Conservation (phyloP, 2,888 invertebrate species). For the Lucinisca nassula region DNA sequence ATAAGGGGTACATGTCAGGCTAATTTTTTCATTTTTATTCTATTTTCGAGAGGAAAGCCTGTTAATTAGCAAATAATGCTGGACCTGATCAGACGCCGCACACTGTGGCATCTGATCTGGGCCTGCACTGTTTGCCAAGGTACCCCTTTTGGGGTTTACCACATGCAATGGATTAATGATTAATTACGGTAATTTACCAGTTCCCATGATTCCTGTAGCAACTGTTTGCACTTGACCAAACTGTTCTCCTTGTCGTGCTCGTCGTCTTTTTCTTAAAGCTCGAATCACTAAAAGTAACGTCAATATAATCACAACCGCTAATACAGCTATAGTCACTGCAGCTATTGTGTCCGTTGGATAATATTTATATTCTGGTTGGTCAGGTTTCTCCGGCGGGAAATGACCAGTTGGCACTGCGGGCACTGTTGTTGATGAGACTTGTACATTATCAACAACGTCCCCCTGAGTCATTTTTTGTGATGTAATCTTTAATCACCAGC, state of each 20-base stretch:
- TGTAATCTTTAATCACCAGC: background rate
- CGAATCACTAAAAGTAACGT: conserved; percentile 71
- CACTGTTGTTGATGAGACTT: background rate
- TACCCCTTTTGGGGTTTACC: too few species aligned
- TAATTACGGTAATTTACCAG: too few species aligned
- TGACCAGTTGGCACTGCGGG: background rate
- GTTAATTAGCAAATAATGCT: too few species aligned
- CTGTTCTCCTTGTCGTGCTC: conserved; percentile 69
- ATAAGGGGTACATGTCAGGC: too few species aligned
- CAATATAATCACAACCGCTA: conserved; percentile 72
- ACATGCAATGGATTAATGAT: too few species aligned
- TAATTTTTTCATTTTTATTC: too few species aligned
- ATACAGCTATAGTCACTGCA: conserved; percentile 74
- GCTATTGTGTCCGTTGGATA: conserved; percentile 73
- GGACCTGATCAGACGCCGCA: too few species aligned
- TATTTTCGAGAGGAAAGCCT: too few species aligned
- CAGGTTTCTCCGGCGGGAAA: background rate
- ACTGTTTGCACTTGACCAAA: conserved; percentile 70
- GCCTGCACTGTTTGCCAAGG: too few species aligned
- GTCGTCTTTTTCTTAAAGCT: conserved; percentile 69
- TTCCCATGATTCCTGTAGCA: conserved; percentile 75
- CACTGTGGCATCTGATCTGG: too few species aligned
- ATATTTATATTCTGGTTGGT: conserved; percentile 1
- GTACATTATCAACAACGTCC: background rate
- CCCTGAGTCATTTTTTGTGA: background rate